Percentiles rank a stretch among this genome's conserved stretches.
Conservation (phyloP, 2,797 vertebrate genomes). For the Numenius phaeopus region DNA sequence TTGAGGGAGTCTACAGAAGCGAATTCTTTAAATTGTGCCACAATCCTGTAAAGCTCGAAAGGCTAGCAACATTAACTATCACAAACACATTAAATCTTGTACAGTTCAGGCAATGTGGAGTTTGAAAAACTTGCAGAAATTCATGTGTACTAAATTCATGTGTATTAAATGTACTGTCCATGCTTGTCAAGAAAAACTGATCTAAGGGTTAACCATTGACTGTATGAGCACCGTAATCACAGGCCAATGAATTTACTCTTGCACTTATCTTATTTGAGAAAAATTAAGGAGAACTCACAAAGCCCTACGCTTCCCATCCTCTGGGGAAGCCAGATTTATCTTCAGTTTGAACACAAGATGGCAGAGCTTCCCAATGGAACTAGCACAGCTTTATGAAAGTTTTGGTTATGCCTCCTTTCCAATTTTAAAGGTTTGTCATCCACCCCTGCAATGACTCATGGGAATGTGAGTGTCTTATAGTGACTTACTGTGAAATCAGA, state of each 20-base stretch:
- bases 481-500: background rate
- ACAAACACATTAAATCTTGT: background rate
- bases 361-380: slow-evolving; percentile 34
- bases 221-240: background rate
- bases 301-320: background rate
- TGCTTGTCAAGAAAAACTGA: background rate
- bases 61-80: background rate
- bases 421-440: background rate
- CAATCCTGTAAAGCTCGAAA: background rate
- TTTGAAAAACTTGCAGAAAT: background rate
- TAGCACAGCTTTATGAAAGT: background rate
- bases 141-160: background rate
- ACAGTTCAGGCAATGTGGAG: background rate
- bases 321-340: background rate
- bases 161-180: background rate
- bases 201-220: background rate
- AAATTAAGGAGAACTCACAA: background rate
- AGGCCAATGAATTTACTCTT: background rate
- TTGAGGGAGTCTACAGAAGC: background rate
- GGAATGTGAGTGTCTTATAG: background rate
- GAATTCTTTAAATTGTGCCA: background rate
- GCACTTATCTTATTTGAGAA: background rate
- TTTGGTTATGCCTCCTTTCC: background rate
- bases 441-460: background rate
- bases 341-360: slow-evolving; percentile 23